Evolutionary conservation across 2,888 invertebrate genomes (phyloP).

Genomic region (Meta bourneti): DNA sequence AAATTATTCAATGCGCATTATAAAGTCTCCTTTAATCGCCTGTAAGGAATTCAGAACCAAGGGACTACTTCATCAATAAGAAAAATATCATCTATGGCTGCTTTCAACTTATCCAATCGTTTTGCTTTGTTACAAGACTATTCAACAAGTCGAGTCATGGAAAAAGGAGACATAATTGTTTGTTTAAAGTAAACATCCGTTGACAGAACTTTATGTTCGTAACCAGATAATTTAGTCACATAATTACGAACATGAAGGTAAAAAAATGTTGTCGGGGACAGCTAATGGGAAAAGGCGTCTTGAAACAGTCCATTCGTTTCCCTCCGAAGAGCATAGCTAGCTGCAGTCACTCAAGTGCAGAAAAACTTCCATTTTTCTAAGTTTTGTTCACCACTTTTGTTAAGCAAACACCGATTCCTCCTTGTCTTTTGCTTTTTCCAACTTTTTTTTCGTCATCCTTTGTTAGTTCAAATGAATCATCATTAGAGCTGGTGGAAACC

Average conservation of each 20-base stretch:
- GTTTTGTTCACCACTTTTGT: constrained; percentile 47
- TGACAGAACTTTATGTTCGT: neutral
- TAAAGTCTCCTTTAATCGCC: too few relatives aligned
- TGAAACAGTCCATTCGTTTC: constrained; percentile 27
- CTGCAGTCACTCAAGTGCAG: constrained; percentile 31
- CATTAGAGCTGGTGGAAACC: constrained; percentile 29
- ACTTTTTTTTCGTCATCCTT: constrained; percentile 36
- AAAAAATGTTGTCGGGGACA: neutral
- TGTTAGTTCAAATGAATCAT: constrained; percentile 65
- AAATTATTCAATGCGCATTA: too few relatives aligned
- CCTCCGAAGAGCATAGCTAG: constrained; percentile 29
- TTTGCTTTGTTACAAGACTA: too few relatives aligned
- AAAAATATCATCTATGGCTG: too few relatives aligned
- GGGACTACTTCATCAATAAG: too few relatives aligned
- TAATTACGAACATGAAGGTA: neutral
- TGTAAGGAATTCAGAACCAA: too few relatives aligned
- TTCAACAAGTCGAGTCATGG: too few relatives aligned
- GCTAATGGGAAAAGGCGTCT: constrained; percentile 21
- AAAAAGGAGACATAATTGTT: neutral
- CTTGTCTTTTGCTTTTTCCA: constrained; percentile 26
- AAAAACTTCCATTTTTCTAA: constrained; percentile 52
- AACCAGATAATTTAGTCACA: neutral
- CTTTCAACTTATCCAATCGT: too few relatives aligned
- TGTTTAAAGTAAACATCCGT: neutral
- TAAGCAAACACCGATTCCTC: constrained; percentile 44